These are phyloP conservation scores for Ceratina calcarata DNA, from an alignment of 1,140 invertebrate species.

Conservation along the genomic window DNA sequence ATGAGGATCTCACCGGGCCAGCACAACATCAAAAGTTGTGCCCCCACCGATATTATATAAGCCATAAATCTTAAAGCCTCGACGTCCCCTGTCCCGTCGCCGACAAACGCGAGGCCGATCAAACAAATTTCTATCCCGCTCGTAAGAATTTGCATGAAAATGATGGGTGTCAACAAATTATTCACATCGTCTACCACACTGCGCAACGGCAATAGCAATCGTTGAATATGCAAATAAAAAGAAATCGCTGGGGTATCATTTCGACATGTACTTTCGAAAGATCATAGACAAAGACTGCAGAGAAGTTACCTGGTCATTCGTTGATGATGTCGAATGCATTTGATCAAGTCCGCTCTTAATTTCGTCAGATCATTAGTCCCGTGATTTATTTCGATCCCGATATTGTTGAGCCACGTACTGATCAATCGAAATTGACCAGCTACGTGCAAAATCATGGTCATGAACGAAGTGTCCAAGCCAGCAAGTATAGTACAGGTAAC, in stretches of 20 bases:
- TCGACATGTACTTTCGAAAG: no score
- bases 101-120: conserved; percentile 44
- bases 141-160: conserved; percentile 55
- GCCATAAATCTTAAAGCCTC: conserved; percentile 40
- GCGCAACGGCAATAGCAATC: background rate
- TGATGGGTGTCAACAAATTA: conserved; percentile 53
- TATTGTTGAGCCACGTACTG: conserved; percentile 5
- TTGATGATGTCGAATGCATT: conserved; percentile 37
- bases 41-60: conserved; percentile 42
- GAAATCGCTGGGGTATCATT: background rate
- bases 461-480: conserved; percentile 39
- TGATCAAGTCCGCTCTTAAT: conserved; percentile 5
- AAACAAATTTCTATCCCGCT: conserved; percentile 58
- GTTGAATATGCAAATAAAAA: background rate
- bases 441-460: conserved; percentile 50
- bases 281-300: no score
- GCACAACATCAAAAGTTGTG: conserved; percentile 53
- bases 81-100: background rate
- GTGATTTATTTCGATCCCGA: conserved; percentile 4
- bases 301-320: conserved; percentile 32
- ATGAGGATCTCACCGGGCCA: conserved; percentile 52
- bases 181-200: conserved; percentile 50
- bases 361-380: background rate
- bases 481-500: conserved; percentile 18
- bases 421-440: conserved; percentile 54